These are phyloP conservation scores for Spea hammondii DNA, from an alignment of 2,797 vertebrate species.

Conservation along the genomic window DNA sequence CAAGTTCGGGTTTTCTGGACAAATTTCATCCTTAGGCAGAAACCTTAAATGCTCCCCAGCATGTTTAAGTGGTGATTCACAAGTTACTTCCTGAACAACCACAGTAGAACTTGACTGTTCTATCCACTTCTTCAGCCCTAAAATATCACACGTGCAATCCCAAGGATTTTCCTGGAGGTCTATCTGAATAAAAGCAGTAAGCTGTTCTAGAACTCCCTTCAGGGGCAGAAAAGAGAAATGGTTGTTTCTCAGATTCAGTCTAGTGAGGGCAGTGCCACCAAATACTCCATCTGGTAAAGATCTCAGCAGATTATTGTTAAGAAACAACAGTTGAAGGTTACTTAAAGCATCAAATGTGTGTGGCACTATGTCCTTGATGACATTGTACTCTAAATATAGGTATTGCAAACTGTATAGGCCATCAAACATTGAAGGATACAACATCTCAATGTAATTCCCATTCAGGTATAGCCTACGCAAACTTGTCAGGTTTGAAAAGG, in stretches of 20 bases:
- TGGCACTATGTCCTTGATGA: conserved; percentile 93
- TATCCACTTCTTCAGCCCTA: conserved; percentile 96
- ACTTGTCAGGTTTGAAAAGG: conserved; percentile 92
- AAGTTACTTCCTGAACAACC: conserved; percentile 93
- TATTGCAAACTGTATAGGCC: conserved; percentile 94
- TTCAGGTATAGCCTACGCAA: conserved; percentile 94
- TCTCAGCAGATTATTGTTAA: conserved; percentile 93
- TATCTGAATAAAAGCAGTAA: conserved; percentile 93
- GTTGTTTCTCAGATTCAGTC: conserved; percentile 94
- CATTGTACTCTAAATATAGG: conserved; percentile 97
- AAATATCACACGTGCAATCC: conserved; percentile 94
- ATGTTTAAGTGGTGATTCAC: conserved; percentile 89
- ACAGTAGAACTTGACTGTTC: conserved; percentile 87
- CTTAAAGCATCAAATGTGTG: conserved; percentile 86
- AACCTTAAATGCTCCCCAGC: conserved; percentile 89
- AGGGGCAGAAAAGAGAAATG: conserved; percentile 93
- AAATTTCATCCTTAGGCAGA: conserved; percentile 89
- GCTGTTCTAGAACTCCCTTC: conserved; percentile 88
- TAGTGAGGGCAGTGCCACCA: conserved; percentile 87
- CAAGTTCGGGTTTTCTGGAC: conserved; percentile 79
- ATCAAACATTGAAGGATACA: conserved; percentile 84
- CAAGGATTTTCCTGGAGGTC: conserved; percentile 98
- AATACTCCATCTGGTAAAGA: conserved; percentile 89
- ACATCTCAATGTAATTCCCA: conserved; percentile 92
- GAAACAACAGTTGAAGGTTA: conserved; percentile 91